Base-by-base conservation (phyloP, 2,113 vertebrate genomes). In the Ammodytes dubius region DNA sequence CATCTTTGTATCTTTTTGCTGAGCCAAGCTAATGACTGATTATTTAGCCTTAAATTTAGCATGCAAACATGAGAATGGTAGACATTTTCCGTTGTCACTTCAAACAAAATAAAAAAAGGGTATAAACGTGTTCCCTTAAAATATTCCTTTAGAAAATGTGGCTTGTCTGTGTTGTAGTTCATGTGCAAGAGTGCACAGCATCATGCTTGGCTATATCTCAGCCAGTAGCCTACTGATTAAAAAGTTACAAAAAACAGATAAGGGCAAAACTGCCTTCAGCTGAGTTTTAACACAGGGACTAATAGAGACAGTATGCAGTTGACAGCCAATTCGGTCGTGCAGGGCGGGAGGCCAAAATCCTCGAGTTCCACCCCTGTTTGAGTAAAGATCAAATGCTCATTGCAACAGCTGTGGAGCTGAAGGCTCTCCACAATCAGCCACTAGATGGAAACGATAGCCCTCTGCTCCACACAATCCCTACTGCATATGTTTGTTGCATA, bases 361-460 rank as follows among this genome's bases (percentile, higher is more conserved):
- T 91, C 52, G 84, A 91, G 91, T 89, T 93, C 90, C 90, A 69
- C 45, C 85, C 90, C 88, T 79, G 72, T 92, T 88, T 85, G 84
- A 90, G 85, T 85, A 87, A 86, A 87, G 88, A 92, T 92, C 87
- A 91, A 88, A 91, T 88, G 87, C 78, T 88, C 74, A 67, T 67
- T 57, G 81, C 74, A 82, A 90, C 88, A 93, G 90, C 90, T 91
- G 88, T 82, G 83, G 75, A 80, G 83, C 87, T 87, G 77, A 77
- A 75, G 72, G 52, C 84, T 93, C 84, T 84, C 87, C 86, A 52
- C 70, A 78, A 84, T 79, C 82, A 85, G 81, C 94, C 95, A 93
- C 95, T 95, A 96, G 95, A 94, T 95, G 95, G 94, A 92, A 95
- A 95, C 91, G 93, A 92, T 89, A 82, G 76, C 75, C 85, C 81